Evolutionary conservation across 2,888 invertebrate genomes (phyloP).

Genomic region (Orchesellides sinensis): DNA sequence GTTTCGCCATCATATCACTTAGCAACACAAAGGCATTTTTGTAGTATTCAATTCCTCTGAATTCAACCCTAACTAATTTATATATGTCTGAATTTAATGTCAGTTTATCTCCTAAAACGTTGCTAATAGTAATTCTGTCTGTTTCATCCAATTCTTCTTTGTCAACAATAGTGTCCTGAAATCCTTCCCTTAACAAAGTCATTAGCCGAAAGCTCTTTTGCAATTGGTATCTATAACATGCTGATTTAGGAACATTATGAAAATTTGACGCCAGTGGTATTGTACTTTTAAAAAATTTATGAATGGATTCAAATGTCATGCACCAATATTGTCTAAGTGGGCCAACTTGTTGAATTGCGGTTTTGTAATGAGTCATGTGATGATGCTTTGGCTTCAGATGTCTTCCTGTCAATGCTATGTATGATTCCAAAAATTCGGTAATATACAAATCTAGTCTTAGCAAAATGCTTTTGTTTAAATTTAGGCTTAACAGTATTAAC

Average conservation of each 20-base stretch:
- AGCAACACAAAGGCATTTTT: too few species aligned
- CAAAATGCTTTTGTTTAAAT: neutral
- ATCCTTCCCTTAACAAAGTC: too few species aligned
- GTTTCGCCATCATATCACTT: too few species aligned
- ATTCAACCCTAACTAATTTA: too few species aligned
- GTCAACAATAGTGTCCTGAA: too few species aligned
- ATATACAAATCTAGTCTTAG: conserved; percentile 14
- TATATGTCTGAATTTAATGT: too few species aligned
- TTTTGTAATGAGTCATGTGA: conserved; percentile 53
- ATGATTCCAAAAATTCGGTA: conserved; percentile 6
- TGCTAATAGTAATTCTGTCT: too few species aligned
- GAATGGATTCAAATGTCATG: conserved; percentile 63
- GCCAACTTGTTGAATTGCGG: conserved; percentile 45
- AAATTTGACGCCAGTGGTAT: conserved; percentile 36
- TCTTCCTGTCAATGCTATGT: neutral
- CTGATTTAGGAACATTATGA: conserved; percentile 51
- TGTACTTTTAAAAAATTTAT: conserved; percentile 59
- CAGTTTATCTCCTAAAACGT: too few species aligned
- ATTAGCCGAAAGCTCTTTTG: too few species aligned
- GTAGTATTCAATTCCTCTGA: too few species aligned
- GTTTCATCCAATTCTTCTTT: too few species aligned
- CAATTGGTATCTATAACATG: conserved; percentile 45
- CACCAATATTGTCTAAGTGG: conserved; percentile 34
- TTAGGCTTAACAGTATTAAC: conserved; percentile 1
- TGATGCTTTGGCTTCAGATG: conserved; percentile 61